Base-by-base conservation (phyloP, 2,113 vertebrate genomes). In the Gavialis gangeticus region DNA sequence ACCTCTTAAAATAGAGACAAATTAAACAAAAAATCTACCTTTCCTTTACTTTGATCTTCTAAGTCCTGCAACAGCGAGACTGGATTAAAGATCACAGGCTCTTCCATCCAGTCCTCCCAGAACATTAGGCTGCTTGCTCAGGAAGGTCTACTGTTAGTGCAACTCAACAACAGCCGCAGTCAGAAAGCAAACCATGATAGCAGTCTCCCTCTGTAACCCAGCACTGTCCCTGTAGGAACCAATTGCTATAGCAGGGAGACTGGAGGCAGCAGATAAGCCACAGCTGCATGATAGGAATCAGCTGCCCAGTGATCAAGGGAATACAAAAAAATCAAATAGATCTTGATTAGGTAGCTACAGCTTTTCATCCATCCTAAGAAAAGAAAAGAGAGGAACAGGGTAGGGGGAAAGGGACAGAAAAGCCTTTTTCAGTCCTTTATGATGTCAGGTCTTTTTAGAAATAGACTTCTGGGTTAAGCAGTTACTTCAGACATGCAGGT, bases 201-300 rank as follows among this genome's bases (percentile, higher is more conserved):
- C 93, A 87, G 89, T 79, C 94, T 93, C 90, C 69, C 92, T 96
- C 84, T 73, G 84, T 95, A 97, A 95, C 91, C 81, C 90, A 84
- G 85, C 0, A 0, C 89, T 14, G 69, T 88, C 85, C 93, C 87
- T 0, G 1, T 88, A 95, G 97, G 93, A 97, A 6, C 87, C 82
- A 90, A 88, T 77, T 93, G 94, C 95, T 88, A 3, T 71, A 82
- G 91, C 91, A 87, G 80, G 60, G 91, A 96, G 87, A 93, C 97
- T 97, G 97, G 90, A 97, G 85, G 95, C 88, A 95, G 95, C 91
- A 85, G 97, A 97, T 97, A 97, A 97, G 97, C 96, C 88, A 93
- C 18, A 92, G 96, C 89, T 2, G 19, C 90, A 90, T 75, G 97
- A 97, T 97, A 97, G 83, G 64, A 69, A 97, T 97, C 96, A 92